Conservation (phyloP, 2,113 vertebrate genomes). For the Mormyrus lacerda region DNA sequence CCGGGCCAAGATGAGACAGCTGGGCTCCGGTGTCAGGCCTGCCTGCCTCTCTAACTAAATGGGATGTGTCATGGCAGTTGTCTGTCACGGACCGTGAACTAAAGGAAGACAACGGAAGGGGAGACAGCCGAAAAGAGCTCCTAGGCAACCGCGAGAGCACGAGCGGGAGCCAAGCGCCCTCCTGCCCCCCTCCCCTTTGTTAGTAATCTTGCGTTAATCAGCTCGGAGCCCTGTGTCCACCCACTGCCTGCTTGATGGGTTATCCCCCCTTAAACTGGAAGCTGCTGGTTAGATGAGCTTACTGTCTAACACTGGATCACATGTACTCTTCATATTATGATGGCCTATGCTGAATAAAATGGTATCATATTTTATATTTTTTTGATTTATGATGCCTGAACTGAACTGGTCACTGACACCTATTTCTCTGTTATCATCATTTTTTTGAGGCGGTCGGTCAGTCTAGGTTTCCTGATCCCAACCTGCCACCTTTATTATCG, state of each 20-base stretch:
- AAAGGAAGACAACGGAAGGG: not conserved
- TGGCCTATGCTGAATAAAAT: not conserved
- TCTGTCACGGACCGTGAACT: not conserved
- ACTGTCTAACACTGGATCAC: not conserved
- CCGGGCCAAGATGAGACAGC: not conserved
- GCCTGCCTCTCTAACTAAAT: not conserved
- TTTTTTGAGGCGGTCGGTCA: not conserved
- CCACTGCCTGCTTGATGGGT: constrained; percentile 14
- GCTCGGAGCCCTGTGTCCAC: not conserved
- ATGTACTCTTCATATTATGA: not conserved
- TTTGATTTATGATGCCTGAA: not conserved
- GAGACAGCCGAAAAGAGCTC: not conserved
- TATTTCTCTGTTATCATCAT: not conserved
- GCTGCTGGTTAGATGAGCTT: not conserved
- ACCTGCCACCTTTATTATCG: not conserved
- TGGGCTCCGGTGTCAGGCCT: not conserved
- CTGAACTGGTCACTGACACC: not conserved
- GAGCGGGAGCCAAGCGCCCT: not conserved
- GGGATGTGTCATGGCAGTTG: not conserved
- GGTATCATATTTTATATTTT: not conserved
- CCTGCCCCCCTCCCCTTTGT: not conserved
- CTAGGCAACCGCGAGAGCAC: not conserved
- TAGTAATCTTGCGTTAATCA: not conserved
- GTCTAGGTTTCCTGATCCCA: not conserved
- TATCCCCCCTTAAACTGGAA: not conserved